Percentiles rank a stretch among this genome's conserved stretches.
phyloP scores from a whole-genome alignment of 2,797 vertebrate genomes.

The Neostethus bicornis region DNA sequence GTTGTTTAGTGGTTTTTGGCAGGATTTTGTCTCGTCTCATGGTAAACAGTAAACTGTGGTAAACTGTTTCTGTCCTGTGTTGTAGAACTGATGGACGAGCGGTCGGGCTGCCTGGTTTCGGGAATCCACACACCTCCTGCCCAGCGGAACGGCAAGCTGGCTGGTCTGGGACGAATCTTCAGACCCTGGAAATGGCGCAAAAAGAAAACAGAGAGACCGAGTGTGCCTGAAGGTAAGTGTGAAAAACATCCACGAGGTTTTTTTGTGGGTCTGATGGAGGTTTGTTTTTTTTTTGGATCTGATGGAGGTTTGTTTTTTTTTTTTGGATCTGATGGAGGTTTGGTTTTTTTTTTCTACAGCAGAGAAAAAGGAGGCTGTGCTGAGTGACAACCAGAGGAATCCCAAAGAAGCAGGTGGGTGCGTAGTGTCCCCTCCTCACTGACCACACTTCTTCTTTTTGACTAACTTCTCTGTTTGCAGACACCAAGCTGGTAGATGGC shows the following conservation, averaged over 20 bases:
- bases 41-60: too few species aligned
- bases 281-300: too few species aligned
- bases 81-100: conserved; percentile 92
- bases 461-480: too few species aligned
- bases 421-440: too few species aligned
- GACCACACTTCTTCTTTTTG: too few species aligned
- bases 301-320: too few species aligned
- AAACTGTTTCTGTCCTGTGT: conserved; percentile 36
- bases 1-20: too few species aligned
- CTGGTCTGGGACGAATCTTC: conserved; percentile 95
- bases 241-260: not conserved
- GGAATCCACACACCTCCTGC: conserved; percentile 92
- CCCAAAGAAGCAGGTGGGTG: too few species aligned
- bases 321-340: too few species aligned
- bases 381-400: conserved; percentile 87
- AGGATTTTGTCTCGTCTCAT: too few species aligned
- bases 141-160: conserved; percentile 93
- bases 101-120: conserved; percentile 89
- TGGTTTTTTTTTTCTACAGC: conserved; percentile 78
- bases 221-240: conserved; percentile 84
- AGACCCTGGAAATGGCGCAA: conserved; percentile 99
- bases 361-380: conserved; percentile 88
- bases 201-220: conserved; percentile 97
- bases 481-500: too few species aligned
- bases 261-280: too few species aligned